Evolutionary conservation across 2,113 vertebrate species (phyloP).

Genomic region (Climacteris rufus): DNA sequence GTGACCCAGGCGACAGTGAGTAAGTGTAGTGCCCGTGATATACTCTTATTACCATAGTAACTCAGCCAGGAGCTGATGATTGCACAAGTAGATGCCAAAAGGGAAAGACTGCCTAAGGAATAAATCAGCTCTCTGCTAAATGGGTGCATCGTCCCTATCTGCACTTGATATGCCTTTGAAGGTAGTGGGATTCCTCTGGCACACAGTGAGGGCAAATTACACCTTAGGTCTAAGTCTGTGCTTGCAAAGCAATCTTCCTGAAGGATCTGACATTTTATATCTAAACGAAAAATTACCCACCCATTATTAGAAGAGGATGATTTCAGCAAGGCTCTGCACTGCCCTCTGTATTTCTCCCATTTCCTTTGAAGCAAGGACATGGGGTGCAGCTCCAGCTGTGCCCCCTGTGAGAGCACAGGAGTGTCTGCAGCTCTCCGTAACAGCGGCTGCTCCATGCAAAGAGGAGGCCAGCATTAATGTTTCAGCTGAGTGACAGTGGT

Average conservation of each 20-base stretch:
- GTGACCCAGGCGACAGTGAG: not conserved
- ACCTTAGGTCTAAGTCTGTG: not conserved
- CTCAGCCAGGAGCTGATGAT: conserved; percentile 11
- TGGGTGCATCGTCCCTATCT: not conserved
- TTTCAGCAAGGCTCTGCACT: not conserved
- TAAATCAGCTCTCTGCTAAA: not conserved
- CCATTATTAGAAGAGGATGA: not conserved
- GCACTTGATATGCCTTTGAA: not conserved
- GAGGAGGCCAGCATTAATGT: not conserved
- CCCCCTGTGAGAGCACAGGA: not conserved
- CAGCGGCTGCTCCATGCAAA: not conserved
- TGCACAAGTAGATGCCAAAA: conserved; percentile 15
- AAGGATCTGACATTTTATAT: not conserved
- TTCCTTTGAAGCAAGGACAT: not conserved
- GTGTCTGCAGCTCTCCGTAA: not conserved
- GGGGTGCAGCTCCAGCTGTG: not conserved
- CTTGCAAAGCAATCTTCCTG: not conserved
- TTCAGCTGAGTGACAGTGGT: not conserved
- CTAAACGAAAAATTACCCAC: not conserved
- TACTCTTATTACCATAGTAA: conserved; percentile 50
- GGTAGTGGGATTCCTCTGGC: not conserved
- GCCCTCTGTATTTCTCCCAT: not conserved
- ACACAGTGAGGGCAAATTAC: not conserved
- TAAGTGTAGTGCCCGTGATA: not conserved
- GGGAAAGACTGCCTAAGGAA: not conserved